A percentile compares a stretch with the other conserved stretches of the same genome.
These are phyloP conservation scores for Sepioteuthis lessoniana DNA, from an alignment of 2,888 invertebrate genomes.

Conservation along the genomic window DNA sequence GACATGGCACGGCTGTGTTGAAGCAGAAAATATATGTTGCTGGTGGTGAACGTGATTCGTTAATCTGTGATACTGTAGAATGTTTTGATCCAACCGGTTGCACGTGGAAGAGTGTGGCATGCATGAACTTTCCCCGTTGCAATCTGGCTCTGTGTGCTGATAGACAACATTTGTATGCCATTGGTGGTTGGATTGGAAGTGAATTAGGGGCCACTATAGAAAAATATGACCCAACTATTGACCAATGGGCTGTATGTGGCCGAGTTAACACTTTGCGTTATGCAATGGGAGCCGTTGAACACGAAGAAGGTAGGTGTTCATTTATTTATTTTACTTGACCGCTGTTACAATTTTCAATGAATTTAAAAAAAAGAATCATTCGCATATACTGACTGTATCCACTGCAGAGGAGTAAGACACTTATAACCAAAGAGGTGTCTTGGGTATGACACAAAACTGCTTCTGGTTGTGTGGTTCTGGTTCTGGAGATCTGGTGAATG, in stretches of 20 bases:
- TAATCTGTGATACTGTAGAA: constrained; percentile 80
- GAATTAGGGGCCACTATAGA: constrained; percentile 92
- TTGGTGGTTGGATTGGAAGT: constrained; percentile 94
- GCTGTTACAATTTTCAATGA: too few relatives aligned
- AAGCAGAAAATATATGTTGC: constrained; percentile 91
- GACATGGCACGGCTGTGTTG: constrained; percentile 89
- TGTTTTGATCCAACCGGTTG: constrained; percentile 69
- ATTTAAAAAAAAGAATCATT: too few relatives aligned
- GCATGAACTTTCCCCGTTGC: constrained; percentile 79
- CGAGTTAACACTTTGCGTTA: constrained; percentile 89
- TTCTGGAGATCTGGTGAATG: too few relatives aligned
- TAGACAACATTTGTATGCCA: constrained; percentile 87
- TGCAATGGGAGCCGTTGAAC: constrained; percentile 92
- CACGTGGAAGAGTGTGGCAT: constrained; percentile 79
- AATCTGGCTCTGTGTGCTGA: constrained; percentile 91
- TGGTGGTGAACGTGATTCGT: constrained; percentile 89
- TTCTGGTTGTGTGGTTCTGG: too few relatives aligned
- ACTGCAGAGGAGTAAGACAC: too few relatives aligned
- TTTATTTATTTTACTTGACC: neutral
- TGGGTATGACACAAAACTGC: too few relatives aligned
- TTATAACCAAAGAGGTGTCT: too few relatives aligned
- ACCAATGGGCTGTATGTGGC: constrained; percentile 86
- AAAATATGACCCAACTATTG: constrained; percentile 86
- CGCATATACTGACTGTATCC: too few relatives aligned
- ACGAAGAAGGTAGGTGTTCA: constrained; percentile 78